Conservation (phyloP, 2,797 vertebrate genomes). For the Carduelis carduelis region DNA sequence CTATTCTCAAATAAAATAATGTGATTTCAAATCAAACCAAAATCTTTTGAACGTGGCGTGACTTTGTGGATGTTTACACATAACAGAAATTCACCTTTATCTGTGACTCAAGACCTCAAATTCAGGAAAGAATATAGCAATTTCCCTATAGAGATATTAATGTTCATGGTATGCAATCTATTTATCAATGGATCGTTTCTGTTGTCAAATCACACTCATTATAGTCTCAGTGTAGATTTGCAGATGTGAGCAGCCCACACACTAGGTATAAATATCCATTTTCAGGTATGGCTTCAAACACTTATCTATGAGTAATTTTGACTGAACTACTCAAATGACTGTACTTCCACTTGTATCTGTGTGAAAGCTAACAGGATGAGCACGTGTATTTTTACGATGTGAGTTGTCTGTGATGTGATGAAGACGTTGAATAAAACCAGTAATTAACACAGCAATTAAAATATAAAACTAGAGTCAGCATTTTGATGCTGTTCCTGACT, state of each 20-base stretch:
- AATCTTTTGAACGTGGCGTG: not conserved
- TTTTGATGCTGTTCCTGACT: not conserved
- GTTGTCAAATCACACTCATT: not conserved
- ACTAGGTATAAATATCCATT: not conserved
- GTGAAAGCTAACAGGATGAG: not conserved
- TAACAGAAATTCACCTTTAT: not conserved
- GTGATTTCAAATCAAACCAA: not conserved
- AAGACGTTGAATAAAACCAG: not conserved
- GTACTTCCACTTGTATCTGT: not conserved
- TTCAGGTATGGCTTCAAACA: not conserved
- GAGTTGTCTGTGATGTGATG: not conserved
- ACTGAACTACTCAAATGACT: not conserved
- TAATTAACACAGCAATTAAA: conserved; percentile 43
- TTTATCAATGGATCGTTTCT: not conserved
- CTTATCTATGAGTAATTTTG: not conserved
- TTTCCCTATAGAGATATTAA: not conserved
- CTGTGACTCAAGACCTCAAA: not conserved
- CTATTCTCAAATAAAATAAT: not conserved
- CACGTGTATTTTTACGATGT: not conserved
- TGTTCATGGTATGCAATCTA: not conserved
- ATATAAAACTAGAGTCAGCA: not conserved
- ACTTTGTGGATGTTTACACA: not conserved
- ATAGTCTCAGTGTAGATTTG: not conserved
- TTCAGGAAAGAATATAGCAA: not conserved
- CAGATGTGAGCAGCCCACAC: not conserved